A percentile compares a stretch with the other conserved stretches of the same genome.
Evolutionary conservation across 2,113 vertebrate genomes (phyloP).

Genomic region (Erythrocercus mccallii): DNA sequence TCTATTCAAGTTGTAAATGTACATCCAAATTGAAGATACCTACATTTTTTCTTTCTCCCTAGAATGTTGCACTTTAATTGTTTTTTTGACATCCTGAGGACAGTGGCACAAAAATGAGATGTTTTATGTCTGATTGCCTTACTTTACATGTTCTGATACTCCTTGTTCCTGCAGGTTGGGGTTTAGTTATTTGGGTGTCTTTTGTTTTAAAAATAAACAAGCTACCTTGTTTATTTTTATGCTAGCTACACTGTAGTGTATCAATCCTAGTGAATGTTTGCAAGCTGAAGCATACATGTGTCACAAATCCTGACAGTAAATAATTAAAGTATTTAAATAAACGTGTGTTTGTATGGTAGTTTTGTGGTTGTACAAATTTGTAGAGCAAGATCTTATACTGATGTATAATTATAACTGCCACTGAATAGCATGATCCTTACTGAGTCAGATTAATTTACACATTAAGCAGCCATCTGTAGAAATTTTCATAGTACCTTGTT

Average conservation of each 20-base stretch:
- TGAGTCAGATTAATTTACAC: constrained; percentile 74
- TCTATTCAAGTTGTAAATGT: background rate
- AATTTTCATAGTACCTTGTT: constrained; percentile 60
- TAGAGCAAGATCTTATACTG: constrained; percentile 67
- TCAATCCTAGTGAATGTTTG: constrained; percentile 55
- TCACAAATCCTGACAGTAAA: constrained; percentile 74
- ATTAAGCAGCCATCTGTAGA: constrained; percentile 74
- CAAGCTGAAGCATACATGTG: constrained; percentile 55
- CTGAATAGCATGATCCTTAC: constrained; percentile 61
- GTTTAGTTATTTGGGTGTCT: background rate
- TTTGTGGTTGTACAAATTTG: constrained; percentile 65
- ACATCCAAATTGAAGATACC: background rate
- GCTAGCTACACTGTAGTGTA: background rate
- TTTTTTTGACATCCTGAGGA: background rate
- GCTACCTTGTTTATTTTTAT: constrained; percentile 55
- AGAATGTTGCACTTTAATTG: background rate
- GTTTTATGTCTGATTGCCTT: background rate
- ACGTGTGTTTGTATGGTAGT: constrained; percentile 41
- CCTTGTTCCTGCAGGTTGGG: background rate
- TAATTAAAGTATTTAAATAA: constrained; percentile 76
- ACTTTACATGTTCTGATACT: background rate
- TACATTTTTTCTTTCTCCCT: background rate
- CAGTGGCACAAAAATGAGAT: background rate
- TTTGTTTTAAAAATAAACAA: background rate
- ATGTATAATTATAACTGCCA: constrained; percentile 74